Base-by-base conservation (phyloP, 2,888 invertebrate species). In the Heliconius ethilla region DNA sequence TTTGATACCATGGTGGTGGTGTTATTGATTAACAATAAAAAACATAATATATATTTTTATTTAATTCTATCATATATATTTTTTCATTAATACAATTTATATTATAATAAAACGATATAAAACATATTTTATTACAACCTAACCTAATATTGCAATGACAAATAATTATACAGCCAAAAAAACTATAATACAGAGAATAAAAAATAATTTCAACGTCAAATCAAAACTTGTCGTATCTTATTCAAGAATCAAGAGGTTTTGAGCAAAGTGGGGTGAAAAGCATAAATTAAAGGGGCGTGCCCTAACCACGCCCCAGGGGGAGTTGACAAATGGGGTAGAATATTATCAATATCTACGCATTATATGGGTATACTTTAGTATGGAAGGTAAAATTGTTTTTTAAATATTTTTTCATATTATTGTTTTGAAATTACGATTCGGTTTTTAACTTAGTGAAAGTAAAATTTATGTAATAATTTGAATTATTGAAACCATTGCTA, bases 271-370 rank as follows among this genome's bases (percentile, higher is more conserved):
- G 82, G 80, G 82, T 82, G 79, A 78, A 82, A 82, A 81, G 80
- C 80, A 82, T 78, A 81, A 81, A 78, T 80, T 76, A 80, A 75
- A 80, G 76, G 79, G 85, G 85, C 85, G 85, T 82, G 82, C 62
- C 78, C 70, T 66, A 72, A 80, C 82, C 84, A 83, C 84, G 85
- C 85, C 84, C 81, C 78, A n/a, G 63, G 76, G 79, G 78, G 79
- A 79, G 72, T 65, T 65, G 75, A 55, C 73, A 73, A 29, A 77
- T 78, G 78, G 76, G 79, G 80, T 67, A 33, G 78, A 70, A 72
- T 59, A 18, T 67, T 66, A 77, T 77, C 75, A 27, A 40, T 75
- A 70, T 55, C 55, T 59, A 77, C 65, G 67, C 59, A 55, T 74
- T 40, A 18, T 65, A 74, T n/a, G 27, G 40, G 10, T 65, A 45